phyloP scores from a whole-genome alignment of 2,888 invertebrate genomes.

The Sipunculus nudus region DNA sequence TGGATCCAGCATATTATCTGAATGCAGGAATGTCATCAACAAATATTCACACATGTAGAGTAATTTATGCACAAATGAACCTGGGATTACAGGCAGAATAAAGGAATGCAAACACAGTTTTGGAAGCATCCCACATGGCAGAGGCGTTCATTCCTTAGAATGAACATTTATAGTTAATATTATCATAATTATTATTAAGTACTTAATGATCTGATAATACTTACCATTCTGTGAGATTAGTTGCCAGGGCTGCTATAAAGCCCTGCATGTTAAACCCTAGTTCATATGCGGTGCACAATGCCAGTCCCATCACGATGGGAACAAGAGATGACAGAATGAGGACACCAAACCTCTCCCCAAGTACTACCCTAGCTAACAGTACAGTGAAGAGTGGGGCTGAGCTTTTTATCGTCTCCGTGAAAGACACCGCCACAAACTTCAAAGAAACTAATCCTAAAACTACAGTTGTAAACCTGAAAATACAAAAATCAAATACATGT shows the following conservation, averaged over 20 bases:
- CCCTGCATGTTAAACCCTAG: slow-evolving; percentile 79
- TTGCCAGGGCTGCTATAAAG: slow-evolving; percentile 79
- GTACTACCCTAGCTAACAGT: slow-evolving; percentile 73
- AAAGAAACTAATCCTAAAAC: slow-evolving; percentile 78
- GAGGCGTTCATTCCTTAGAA: too few relatives aligned
- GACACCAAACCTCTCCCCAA: slow-evolving; percentile 62
- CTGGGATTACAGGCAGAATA: too few relatives aligned
- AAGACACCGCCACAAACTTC: slow-evolving; percentile 82
- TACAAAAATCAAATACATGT: slow-evolving; percentile 31
- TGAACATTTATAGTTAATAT: too few relatives aligned
- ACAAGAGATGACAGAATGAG: slow-evolving; percentile 76
- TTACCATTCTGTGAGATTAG: slow-evolving; percentile 81
- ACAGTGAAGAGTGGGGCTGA: slow-evolving; percentile 83
- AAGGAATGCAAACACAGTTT: too few relatives aligned
- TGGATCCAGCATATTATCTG: too few relatives aligned
- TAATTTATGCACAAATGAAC: too few relatives aligned
- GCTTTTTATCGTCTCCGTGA: slow-evolving; percentile 83
- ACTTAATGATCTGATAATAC: slow-evolving; percentile 37
- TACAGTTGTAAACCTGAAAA: slow-evolving; percentile 76
- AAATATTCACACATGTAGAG: too few relatives aligned
- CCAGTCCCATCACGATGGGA: slow-evolving; percentile 81
- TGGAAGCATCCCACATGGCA: too few relatives aligned
- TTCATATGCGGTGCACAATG: slow-evolving; percentile 80
- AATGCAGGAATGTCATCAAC: too few relatives aligned
- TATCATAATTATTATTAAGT: too few relatives aligned